phyloP scores from a whole-genome alignment of 2,888 invertebrate species.

The Campoplex nolae region DNA sequence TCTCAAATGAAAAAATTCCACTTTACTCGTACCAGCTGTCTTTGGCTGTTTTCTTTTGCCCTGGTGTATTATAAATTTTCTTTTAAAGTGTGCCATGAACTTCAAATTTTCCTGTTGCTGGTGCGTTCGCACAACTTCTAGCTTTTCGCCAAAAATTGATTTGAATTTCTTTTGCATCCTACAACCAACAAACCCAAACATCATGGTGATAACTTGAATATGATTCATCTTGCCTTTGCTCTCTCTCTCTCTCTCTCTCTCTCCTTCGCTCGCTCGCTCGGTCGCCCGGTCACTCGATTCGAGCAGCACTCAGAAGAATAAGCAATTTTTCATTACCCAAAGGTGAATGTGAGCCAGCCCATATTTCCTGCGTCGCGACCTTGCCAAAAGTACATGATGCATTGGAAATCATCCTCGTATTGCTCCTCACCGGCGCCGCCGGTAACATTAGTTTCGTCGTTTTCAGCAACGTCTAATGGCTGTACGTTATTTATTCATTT shows the following conservation, averaged over 20 bases:
- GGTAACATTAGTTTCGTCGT: constrained; percentile 85
- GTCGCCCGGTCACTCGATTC: not conserved
- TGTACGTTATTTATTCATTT: constrained; percentile 54
- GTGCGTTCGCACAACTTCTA: constrained; percentile 98
- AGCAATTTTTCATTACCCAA: constrained; percentile 86
- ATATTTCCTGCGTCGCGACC: constrained; percentile 98
- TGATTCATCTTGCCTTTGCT: not conserved
- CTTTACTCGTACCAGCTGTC: constrained; percentile 82
- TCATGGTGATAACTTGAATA: not conserved
- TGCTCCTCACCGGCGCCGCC: constrained; percentile 84
- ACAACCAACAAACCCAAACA: constrained; percentile 57
- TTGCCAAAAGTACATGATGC: constrained; percentile 99
- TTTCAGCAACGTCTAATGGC: constrained; percentile 85
- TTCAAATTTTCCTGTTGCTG: constrained; percentile 99
- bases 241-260: not conserved
- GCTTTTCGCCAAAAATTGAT: constrained; percentile 93
- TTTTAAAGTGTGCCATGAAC: constrained; percentile 98
- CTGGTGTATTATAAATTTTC: constrained; percentile 96
- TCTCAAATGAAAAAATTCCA: constrained; percentile 97
- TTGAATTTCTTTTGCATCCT: constrained; percentile 96
- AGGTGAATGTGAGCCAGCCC: constrained; percentile 99
- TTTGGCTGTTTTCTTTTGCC: constrained; percentile 90
- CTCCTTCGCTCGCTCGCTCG: not conserved
- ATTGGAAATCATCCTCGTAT: constrained; percentile 91
- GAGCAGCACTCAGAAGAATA: not conserved